Percentiles rank a stretch among this genome's conserved stretches.
Conservation (phyloP, 2,888 invertebrate genomes). For the Slavum lentiscoides region DNA sequence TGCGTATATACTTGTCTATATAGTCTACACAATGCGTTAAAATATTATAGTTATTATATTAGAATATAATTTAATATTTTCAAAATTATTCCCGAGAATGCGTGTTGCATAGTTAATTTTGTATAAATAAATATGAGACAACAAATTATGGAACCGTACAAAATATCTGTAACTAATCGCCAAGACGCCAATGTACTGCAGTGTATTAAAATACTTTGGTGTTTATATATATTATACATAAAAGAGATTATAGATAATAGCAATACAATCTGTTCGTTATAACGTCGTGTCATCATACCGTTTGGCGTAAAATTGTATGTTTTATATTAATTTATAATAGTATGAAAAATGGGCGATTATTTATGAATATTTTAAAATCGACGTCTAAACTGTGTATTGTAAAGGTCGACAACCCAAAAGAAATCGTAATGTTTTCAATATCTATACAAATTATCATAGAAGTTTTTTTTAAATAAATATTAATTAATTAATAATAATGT, state of each 20-base stretch:
- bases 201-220: not conserved
- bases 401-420: not conserved
- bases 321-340: not conserved
- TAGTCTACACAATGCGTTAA: too few species aligned
- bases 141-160: not conserved
- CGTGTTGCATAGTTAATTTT: not conserved
- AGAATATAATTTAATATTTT: too few species aligned
- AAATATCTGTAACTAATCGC: conserved; percentile 15
- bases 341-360: not conserved
- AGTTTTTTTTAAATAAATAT: not conserved
- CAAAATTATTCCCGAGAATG: too few species aligned
- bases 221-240: not conserved
- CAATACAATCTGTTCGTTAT: not conserved
- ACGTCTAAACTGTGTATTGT: not conserved
- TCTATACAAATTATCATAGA: not conserved
- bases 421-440: not conserved
- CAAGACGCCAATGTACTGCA: conserved; percentile 4
- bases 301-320: not conserved
- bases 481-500: too few species aligned
- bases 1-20: too few species aligned
- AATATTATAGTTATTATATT: too few species aligned
- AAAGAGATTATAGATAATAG: not conserved
- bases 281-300: not conserved
- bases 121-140: not conserved
- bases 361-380: not conserved